phyloP scores from a whole-genome alignment of 2,888 invertebrate genomes.

The Callosobruchus maculatus region DNA sequence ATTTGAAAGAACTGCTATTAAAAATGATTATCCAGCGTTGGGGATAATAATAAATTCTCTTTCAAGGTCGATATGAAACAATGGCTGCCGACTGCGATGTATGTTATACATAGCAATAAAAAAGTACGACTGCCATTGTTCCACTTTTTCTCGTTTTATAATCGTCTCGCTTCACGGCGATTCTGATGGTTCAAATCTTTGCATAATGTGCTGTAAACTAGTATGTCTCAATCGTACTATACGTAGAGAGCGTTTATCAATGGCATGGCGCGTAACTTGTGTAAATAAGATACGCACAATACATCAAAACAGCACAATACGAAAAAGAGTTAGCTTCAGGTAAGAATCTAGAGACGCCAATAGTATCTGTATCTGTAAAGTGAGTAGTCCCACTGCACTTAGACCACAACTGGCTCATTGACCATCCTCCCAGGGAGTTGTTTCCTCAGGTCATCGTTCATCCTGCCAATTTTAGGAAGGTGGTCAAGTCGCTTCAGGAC shows the following conservation, averaged over 20 bases:
- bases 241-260: background rate
- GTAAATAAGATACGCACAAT: no score
- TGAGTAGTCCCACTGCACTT: no score
- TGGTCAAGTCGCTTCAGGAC: no score
- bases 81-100: background rate
- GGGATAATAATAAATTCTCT: constrained; percentile 20
- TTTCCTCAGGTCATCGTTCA: no score
- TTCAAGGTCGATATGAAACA: constrained; percentile 16
- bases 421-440: no score
- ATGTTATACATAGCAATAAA: constrained; percentile 7
- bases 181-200: background rate
- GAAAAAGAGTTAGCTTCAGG: no score
- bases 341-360: no score
- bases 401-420: no score
- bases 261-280: no score
- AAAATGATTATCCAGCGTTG: constrained; percentile 1
- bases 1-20: constrained; percentile 3
- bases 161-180: background rate
- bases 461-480: no score
- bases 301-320: no score
- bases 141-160: constrained; percentile 6
- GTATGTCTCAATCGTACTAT: background rate
- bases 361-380: no score
- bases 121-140: constrained; percentile 11
- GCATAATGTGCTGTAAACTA: background rate